Evolutionary conservation across 2,888 invertebrate genomes (phyloP), one percentile per base, ranked within the genome.

Genomic region (Ennomos erosarius): DNA sequence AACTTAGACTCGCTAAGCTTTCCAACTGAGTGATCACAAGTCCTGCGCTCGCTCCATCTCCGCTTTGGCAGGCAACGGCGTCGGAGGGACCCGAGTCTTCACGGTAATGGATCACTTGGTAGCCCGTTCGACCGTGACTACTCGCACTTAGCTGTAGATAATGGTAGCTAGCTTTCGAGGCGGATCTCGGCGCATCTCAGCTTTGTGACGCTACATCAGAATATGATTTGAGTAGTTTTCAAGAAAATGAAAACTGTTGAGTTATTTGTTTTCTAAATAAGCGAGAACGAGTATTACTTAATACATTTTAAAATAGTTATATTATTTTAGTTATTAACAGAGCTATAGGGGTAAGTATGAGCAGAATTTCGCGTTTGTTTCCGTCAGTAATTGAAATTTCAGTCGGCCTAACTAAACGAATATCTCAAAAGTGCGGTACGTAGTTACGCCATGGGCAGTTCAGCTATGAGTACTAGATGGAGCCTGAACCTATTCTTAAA

Each of bases 71-170:
- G 62, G 43, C 10, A 26, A 10, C 16, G 43, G 38, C 45, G 26
- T 26, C 26, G 36, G 12, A 44, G 55, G 46, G 38, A 65, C 71
- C 66, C 67, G 34, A 52, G 57, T 59, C 48, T 53, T 47, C 59
- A 65, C 68, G 68, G 68, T 71, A 75, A 75, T 72, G 71, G 71
- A 69, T 69, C 68, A 68, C 71, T 67, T 63, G 59, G 62, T 61
- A 53, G 66, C 49, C 60, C 60, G 61, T 55, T 67, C 55, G 59
- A 69, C 72, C 71, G 74, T 68, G 71, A 64, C 67, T 64, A 64
- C 57, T 67, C 58, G 50, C 47, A 37, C 39, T 49, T 53, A 63
- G 62, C 62, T 62, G 55, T 33, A 16, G 9, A 10, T 9, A 26
- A 26, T 26, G 26, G 10, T 26, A 26, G 26, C 26, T 43, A 16